Conservation (phyloP, 2,888 invertebrate species). For the Capitulum mitella region DNA sequence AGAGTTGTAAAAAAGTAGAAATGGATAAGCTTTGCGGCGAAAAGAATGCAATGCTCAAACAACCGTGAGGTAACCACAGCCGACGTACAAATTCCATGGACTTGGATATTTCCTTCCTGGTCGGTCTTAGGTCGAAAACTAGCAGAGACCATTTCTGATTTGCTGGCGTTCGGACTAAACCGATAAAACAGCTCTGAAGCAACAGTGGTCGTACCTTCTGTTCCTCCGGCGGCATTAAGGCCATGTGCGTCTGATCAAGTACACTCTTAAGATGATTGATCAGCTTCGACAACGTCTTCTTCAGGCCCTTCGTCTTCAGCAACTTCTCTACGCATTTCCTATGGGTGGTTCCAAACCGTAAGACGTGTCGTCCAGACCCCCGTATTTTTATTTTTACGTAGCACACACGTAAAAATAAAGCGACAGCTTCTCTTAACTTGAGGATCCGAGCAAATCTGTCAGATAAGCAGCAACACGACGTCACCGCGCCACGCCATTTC, state of each 20-base stretch:
- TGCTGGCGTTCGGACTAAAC: too few relatives aligned
- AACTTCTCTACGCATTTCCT: conserved; percentile 69
- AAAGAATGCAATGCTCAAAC: too few relatives aligned
- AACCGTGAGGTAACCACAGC: too few relatives aligned
- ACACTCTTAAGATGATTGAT: conserved; percentile 33
- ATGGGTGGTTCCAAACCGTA: conserved; percentile 4
- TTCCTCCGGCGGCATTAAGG: not conserved
- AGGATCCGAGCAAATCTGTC: not conserved
- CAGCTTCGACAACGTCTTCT: conserved; percentile 62
- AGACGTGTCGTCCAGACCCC: not conserved
- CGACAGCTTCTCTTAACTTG: not conserved
- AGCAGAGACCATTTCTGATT: too few relatives aligned
- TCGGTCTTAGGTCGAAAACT: too few relatives aligned
- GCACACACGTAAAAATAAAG: not conserved
- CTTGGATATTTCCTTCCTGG: too few relatives aligned
- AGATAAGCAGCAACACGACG: not conserved
- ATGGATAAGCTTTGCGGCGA: too few relatives aligned
- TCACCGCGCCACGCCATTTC: not conserved
- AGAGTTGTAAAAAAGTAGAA: too few relatives aligned
- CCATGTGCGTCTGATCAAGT: conserved; percentile 27
- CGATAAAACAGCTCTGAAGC: too few relatives aligned
- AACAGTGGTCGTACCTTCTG: conserved; percentile 28
- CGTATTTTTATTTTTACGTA: not conserved
- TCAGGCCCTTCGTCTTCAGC: conserved; percentile 75
- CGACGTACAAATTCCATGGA: too few relatives aligned